A percentile compares a stretch with the other conserved stretches of the same genome.
Evolutionary conservation across 1,140 invertebrate genomes (phyloP).

Genomic region (Branchinecta lindahli): DNA sequence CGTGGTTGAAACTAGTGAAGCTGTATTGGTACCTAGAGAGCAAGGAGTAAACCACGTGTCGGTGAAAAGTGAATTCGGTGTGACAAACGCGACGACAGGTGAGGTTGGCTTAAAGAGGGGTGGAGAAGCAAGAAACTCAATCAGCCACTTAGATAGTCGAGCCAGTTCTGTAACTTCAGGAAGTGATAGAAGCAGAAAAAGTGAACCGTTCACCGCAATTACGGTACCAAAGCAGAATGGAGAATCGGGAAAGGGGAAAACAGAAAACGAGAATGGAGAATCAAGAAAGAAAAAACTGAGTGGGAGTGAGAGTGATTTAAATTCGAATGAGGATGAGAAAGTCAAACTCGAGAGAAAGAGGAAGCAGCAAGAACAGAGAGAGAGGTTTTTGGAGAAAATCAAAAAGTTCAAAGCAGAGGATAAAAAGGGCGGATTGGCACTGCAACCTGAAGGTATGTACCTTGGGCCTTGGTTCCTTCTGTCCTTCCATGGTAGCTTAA

Average conservation of each 20-base stretch:
- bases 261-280: too few relatives aligned
- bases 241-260: background rate
- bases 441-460: background rate
- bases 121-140: background rate
- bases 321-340: background rate
- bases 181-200: background rate
- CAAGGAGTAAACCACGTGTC: background rate
- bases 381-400: conserved; percentile 18
- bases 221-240: background rate
- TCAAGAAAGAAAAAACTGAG: background rate
- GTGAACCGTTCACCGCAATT: background rate
- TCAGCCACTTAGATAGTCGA: background rate
- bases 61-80: background rate
- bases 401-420: conserved; percentile 9
- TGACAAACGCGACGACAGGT: background rate
- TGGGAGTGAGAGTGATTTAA: background rate
- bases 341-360: conserved; percentile 17
- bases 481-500: background rate
- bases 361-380: conserved; percentile 17
- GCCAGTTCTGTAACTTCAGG: background rate
- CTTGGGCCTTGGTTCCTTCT: background rate
- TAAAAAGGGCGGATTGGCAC: background rate
- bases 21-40: background rate
- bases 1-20: conserved; percentile 1
- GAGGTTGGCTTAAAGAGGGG: background rate